Evolutionary conservation across 2,888 invertebrate genomes (phyloP), one percentile per base, ranked within the genome.

Genomic region (Oxycera nigricornis): DNA sequence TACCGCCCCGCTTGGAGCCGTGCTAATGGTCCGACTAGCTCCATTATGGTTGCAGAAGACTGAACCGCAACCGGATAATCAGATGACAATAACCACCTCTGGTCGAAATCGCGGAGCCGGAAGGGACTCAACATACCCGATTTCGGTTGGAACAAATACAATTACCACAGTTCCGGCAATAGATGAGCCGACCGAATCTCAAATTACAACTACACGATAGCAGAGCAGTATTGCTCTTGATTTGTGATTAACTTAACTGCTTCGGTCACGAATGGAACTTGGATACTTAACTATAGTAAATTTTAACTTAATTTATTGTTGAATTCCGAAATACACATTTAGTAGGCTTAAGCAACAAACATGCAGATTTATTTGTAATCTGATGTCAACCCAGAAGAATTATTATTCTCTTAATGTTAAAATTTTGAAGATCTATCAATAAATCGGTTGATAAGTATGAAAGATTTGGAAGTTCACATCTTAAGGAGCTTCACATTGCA

Each of bases 1-100:
- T 77, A 88, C 88, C 67, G 89, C 89, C 46, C 89, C 89, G 26
- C 81, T 89, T 78, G 88, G 88, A 78, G 86, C 86, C 73, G 80
- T 86, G 76, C 78, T 86, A 77, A 86, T 86, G 86, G 79, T 84
- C 75, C 83, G 84, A 77, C 81, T 86, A 78, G 85, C 85, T 52
- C 84, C 86, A 41, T 76, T 77, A 57, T 85, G 84, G 82, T 80
- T 86, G 11, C 80, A 83, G 76, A 80, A 77, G 50, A 78, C 79
- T 55, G 79, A 79, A 72, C 70, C 78, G 2, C 79, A 61, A 61
- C 50, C 75, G 17, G 75, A 74, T 68, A 62, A 30, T 31, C 57
- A 26, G 59, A 59, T 62, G 73, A 67, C 55, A 73, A 35, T 67
- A 14, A 6, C 62, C 52, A 30, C 14, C 17, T n/a, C 20, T 30